Evolutionary conservation across 1,140 invertebrate species (phyloP), one percentile per base, ranked within the genome.

Genomic region (Pseudobourletiella spinata): DNA sequence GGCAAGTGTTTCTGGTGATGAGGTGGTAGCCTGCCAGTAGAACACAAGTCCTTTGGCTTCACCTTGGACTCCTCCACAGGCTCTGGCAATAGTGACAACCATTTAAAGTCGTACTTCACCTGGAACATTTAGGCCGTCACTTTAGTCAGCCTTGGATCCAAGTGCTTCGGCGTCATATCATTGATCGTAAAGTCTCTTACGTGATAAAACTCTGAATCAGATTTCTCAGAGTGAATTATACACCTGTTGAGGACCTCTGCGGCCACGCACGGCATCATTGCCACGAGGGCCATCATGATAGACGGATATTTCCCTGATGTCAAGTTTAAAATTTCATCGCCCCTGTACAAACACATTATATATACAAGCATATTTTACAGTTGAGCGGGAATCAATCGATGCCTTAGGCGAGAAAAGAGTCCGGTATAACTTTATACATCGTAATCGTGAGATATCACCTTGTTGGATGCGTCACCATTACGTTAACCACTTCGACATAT

Each of bases 201-300:
- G 72, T 87, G 86, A 75, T 86, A 89, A 50, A 81, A 83, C 73
- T 88, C 88, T 0, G 85, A 87, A 70, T 88, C 86, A 73, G 87
- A 86, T 71, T 88, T 89, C 73, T 84, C 85, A 0, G 87, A 85
- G 73, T 86, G 87, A 1, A 82, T 84, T 42, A 89, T 88, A 69
- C 85, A 87, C 70, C 85, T 86, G 67, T 87, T 85, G 72, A 87
- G 84, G 1, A 88, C 86, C 0, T 86, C 84, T 75, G 87, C 84
- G 68, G 87, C 86, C 0, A 88, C 86, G 55, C 80, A 76, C 0
- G 87, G 87, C 84, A 88, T 87, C 15, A 82, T 83, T 1, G 85
- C 85, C 42, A 89, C 87, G 24, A 89, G 74, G 0, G 86, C 86
- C 8, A 88, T 72, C 1, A 85, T 86, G 1, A 88, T 85, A 69